phyloP scores from a whole-genome alignment of 1,140 invertebrate species.

The Mylabris phalerata region DNA sequence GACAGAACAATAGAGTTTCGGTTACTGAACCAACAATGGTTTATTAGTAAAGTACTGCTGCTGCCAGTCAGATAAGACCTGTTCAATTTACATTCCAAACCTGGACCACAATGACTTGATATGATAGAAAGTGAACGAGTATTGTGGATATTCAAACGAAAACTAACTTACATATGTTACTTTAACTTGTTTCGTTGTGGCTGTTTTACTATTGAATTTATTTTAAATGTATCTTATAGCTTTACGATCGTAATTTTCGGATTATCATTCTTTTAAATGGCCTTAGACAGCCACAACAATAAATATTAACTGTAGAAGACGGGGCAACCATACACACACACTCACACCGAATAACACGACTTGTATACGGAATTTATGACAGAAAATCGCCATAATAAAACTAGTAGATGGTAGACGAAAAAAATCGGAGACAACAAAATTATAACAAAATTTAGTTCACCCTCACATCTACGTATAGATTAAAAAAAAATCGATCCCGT shows the following conservation, averaged over 20 bases:
- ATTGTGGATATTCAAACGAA: no score
- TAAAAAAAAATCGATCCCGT: background rate
- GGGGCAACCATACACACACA: no score
- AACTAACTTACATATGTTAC: slow-evolving; percentile 11
- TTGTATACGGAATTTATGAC: no score
- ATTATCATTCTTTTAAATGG: slow-evolving; percentile 23
- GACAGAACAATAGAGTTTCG: slow-evolving; percentile 36
- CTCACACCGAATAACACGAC: no score
- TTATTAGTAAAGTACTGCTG: slow-evolving; percentile 38
- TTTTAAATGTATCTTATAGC: no score
- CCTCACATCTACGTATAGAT: background rate
- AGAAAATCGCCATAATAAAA: background rate
- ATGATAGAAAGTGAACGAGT: slow-evolving; percentile 29
- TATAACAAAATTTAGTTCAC: no score
- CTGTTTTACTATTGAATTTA: no score
- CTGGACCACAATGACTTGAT: slow-evolving; percentile 30
- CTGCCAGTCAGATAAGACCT: slow-evolving; percentile 36
- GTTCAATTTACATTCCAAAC: slow-evolving; percentile 40
- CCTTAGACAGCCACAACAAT: slow-evolving; percentile 19
- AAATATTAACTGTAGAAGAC: background rate
- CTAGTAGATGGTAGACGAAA: background rate
- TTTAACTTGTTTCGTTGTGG: slow-evolving; percentile 5
- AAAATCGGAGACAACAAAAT: background rate
- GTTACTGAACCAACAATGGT: slow-evolving; percentile 38
- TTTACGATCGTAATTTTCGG: slow-evolving; percentile 20